Conservation (phyloP, 2,113 vertebrate species). For the Dicaeum eximium region DNA sequence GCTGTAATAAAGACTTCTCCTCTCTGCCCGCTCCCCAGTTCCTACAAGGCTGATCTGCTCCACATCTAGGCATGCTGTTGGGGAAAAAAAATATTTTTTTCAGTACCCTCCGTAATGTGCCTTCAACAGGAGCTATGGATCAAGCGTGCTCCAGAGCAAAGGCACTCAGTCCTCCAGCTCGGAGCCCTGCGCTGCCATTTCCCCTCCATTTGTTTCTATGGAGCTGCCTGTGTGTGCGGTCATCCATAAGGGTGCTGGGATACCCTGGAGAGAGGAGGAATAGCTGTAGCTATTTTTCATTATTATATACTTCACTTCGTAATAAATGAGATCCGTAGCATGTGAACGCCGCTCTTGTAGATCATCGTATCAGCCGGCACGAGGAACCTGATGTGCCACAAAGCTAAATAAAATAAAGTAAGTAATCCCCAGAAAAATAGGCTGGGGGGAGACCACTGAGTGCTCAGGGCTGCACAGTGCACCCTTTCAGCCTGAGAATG, state of each 20-base stretch:
- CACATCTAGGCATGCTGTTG: neutral
- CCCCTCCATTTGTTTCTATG: slow-evolving; percentile 57
- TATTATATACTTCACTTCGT: slow-evolving; percentile 72
- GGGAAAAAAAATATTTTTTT: neutral
- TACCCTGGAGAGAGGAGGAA: slow-evolving; percentile 64
- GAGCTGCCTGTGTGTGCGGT: slow-evolving; percentile 44
- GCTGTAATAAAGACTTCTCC: neutral
- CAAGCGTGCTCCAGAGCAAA: neutral
- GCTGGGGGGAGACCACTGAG: neutral
- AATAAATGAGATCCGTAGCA: slow-evolving; percentile 74
- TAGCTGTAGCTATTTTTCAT: slow-evolving; percentile 69
- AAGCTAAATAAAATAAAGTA: slow-evolving; percentile 62
- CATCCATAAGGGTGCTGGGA: slow-evolving; percentile 49
- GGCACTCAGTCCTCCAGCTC: neutral
- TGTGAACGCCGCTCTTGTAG: slow-evolving; percentile 57
- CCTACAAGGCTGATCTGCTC: slow-evolving; percentile 13
- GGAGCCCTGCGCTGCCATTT: slow-evolving; percentile 13
- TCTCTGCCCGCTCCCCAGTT: neutral
- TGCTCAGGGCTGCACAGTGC: neutral
- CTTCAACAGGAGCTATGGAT: slow-evolving; percentile 17
- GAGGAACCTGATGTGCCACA: slow-evolving; percentile 47
- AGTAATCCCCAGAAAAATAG: slow-evolving; percentile 43
- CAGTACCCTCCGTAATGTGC: neutral
- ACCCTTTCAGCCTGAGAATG: neutral
- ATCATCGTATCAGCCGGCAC: slow-evolving; percentile 58